Evolutionary conservation across 2,797 vertebrate genomes (phyloP).

Genomic region (Acrossocheilus wenchowensis): DNA sequence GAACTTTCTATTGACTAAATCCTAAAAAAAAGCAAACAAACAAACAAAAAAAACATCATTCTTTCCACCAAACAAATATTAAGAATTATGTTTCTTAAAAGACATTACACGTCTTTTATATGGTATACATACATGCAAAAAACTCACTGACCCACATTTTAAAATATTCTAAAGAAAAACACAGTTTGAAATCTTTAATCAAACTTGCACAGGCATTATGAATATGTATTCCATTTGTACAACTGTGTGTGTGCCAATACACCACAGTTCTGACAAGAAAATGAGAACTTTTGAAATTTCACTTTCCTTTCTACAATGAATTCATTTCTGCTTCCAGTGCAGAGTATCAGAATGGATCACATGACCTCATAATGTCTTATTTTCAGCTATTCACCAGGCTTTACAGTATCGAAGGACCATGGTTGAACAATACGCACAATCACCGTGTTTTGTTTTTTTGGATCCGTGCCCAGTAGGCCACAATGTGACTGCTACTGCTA

Average conservation of each 20-base stretch:
- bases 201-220: background rate
- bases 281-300: background rate
- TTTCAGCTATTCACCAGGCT: conserved; percentile 32
- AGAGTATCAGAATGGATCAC: conserved; percentile 6
- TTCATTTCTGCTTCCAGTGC: background rate
- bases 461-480: conserved; percentile 38
- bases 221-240: background rate
- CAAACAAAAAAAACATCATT: background rate
- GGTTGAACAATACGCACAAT: conserved; percentile 36
- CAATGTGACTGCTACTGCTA: conserved; percentile 40
- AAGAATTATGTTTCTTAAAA: background rate
- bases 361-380: conserved; percentile 33
- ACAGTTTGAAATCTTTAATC: background rate
- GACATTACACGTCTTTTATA: too few species aligned
- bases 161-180: background rate
- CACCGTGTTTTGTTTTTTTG: conserved; percentile 43
- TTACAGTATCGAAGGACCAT: conserved; percentile 11
- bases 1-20: background rate
- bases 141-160: background rate
- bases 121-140: too few species aligned
- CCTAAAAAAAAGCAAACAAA: too few species aligned
- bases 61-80: background rate
- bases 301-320: conserved; percentile 21
- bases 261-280: background rate
- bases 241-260: background rate